A percentile compares a stretch with the other conserved stretches of the same genome.
Conservation (phyloP, 2,888 invertebrate species). For the Caenorhabditis sp. region DNA sequence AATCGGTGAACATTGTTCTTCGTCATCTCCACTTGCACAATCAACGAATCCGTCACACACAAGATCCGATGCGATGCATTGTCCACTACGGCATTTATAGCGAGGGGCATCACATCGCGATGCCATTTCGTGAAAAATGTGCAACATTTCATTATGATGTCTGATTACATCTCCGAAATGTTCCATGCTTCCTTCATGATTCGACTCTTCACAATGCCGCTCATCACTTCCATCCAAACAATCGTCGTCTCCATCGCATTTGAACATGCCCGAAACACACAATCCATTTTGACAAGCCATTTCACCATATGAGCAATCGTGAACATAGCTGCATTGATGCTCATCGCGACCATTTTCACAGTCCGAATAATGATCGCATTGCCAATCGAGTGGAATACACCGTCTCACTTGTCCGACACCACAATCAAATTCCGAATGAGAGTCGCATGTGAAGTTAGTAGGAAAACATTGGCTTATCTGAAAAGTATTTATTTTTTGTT, state of each 20-base stretch:
- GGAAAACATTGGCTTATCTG: too few species aligned
- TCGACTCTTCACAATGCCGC: constrained; percentile 6
- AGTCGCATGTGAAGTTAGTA: neutral
- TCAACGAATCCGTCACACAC: constrained; percentile 40
- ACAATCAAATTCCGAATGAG: constrained; percentile 2
- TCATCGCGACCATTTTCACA: constrained; percentile 44
- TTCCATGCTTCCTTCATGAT: neutral
- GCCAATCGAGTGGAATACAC: constrained; percentile 52
- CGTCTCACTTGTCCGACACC: neutral
- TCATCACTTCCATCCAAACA: constrained; percentile 11
- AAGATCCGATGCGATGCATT: constrained; percentile 25
- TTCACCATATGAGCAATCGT: neutral
- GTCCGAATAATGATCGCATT: constrained; percentile 41
- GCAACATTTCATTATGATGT: too few species aligned
- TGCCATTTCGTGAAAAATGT: too few species aligned
- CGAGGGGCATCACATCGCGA: neutral
- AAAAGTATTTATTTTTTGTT: too few species aligned
- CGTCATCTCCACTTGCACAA: constrained; percentile 44
- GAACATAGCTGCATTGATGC: constrained; percentile 28
- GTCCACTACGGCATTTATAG: constrained; percentile 35
- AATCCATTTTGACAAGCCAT: constrained; percentile 8
- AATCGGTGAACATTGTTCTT: constrained; percentile 9
- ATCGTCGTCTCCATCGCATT: constrained; percentile 14
- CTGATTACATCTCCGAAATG: neutral
- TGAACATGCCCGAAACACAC: constrained; percentile 8